phyloP scores from a whole-genome alignment of 2,888 invertebrate species.

The Buathra laborator region DNA sequence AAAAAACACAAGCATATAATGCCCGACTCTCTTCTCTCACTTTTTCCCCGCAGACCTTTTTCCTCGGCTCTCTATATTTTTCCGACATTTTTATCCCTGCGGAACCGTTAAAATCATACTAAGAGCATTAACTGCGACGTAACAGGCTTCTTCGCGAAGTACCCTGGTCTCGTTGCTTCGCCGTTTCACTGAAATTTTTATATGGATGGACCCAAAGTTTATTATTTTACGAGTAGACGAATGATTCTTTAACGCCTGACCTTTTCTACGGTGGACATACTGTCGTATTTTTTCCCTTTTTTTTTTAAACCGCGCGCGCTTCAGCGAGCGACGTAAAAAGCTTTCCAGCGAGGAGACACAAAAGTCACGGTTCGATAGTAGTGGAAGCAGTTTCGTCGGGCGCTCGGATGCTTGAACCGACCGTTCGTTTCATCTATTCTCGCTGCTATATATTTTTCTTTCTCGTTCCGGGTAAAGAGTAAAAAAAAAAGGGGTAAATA shows the following conservation, averaged over 20 bases:
- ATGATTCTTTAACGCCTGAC: slow-evolving; percentile 50
- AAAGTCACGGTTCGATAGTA: not conserved
- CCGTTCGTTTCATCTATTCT: slow-evolving; percentile 36
- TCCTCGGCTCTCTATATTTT: not conserved
- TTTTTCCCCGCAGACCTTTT: not conserved
- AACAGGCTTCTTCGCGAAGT: slow-evolving; percentile 22
- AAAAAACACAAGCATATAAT: slow-evolving; percentile 16
- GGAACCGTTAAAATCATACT: slow-evolving; percentile 55
- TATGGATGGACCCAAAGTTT: slow-evolving; percentile 25
- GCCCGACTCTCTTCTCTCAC: not conserved
- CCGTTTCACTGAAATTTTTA: slow-evolving; percentile 39
- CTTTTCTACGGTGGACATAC: slow-evolving; percentile 25
- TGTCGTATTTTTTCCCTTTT: not conserved
- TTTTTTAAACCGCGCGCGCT: not conserved
- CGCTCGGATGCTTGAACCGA: not conserved
- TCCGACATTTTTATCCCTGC: slow-evolving; percentile 18
- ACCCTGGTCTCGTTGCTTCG: not conserved
- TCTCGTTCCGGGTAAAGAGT: slow-evolving; percentile 2
- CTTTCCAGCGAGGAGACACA: slow-evolving; percentile 3
- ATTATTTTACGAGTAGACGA: slow-evolving; percentile 49
- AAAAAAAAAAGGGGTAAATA: slow-evolving; percentile 33
- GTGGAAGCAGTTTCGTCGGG: not conserved
- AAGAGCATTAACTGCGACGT: slow-evolving; percentile 39
- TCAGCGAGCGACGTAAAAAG: slow-evolving; percentile 12
- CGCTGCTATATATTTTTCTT: not conserved